Percentiles rank a stretch among this genome's conserved stretches.
Conservation (phyloP, 2,797 vertebrate species). For the Gymnodraco acuticeps region DNA sequence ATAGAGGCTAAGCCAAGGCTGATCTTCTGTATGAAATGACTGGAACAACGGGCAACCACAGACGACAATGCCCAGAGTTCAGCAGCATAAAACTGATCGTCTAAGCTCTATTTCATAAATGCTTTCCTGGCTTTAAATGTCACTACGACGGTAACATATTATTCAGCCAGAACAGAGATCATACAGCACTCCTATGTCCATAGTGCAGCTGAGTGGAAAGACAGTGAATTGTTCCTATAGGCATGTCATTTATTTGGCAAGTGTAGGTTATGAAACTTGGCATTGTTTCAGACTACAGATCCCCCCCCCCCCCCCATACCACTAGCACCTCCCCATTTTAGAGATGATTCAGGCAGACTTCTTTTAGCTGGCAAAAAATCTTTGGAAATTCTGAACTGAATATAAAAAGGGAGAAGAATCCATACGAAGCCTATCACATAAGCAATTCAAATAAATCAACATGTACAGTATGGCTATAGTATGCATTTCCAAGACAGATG, state of each 20-base stretch:
- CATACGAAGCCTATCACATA: not conserved
- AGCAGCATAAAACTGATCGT: conserved; percentile 22
- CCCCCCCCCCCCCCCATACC: not conserved
- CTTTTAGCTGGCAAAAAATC: conserved; percentile 15
- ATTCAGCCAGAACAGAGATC: conserved; percentile 33
- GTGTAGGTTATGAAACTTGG: conserved; percentile 41
- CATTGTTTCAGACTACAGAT: conserved; percentile 37
- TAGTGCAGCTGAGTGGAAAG: conserved; percentile 29
- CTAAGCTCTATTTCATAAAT: conserved; percentile 31
- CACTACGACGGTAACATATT: conserved; percentile 22
- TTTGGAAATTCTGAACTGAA: conserved; percentile 14
- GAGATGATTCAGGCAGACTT: conserved; percentile 14
- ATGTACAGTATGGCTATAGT: conserved; percentile 5
- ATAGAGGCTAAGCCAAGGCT: conserved; percentile 28
- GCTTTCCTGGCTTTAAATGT: conserved; percentile 40
- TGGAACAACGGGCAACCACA: conserved; percentile 14
- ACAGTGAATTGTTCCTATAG: conserved; percentile 20
- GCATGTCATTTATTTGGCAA: conserved; percentile 36
- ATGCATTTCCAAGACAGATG: conserved; percentile 72
- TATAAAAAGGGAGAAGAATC: conserved; percentile 7
- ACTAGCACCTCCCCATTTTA: not conserved
- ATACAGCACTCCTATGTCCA: conserved; percentile 38
- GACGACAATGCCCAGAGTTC: conserved; percentile 12
- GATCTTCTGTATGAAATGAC: conserved; percentile 27
- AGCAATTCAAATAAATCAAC: conserved; percentile 31